Conservation (phyloP, 2,888 invertebrate species). For the Lacanobia oleracea region DNA sequence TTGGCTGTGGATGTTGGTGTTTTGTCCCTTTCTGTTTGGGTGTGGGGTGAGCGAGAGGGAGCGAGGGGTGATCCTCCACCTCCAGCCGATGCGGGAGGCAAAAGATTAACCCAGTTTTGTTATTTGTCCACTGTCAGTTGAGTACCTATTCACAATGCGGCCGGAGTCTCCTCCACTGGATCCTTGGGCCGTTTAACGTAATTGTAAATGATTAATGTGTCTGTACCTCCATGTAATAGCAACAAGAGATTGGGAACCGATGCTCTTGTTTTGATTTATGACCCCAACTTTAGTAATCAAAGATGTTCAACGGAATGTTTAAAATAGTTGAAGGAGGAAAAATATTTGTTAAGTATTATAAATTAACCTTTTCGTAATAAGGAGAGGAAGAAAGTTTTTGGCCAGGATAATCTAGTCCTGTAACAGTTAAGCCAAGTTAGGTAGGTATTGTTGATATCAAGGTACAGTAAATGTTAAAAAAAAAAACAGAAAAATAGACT, state of each 20-base stretch:
- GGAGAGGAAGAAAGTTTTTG: not conserved
- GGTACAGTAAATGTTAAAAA: not conserved
- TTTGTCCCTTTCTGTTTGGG: conserved; percentile 83
- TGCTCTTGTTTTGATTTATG: conserved; percentile 85
- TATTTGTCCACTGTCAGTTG: conserved; percentile 91
- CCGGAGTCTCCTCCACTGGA: conserved; percentile 85
- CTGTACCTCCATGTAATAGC: conserved; percentile 84
- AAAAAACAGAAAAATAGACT: not conserved
- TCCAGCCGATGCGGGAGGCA: conserved; percentile 85
- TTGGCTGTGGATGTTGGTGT: conserved; percentile 68
- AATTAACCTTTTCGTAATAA: not conserved
- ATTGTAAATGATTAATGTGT: conserved; percentile 90
- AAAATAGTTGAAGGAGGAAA: conserved; percentile 58
- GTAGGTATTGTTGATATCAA: not conserved
- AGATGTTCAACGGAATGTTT: conserved; percentile 69
- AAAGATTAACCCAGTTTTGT: conserved; percentile 91
- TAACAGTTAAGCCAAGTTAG: not conserved
- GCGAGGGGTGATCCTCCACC: conserved; percentile 84
- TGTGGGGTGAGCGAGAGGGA: conserved; percentile 79
- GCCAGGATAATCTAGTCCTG: not conserved
- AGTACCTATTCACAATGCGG: conserved; percentile 90
- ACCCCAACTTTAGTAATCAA: conserved; percentile 73
- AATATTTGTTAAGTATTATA: conserved; percentile 22
- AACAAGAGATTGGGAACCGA: conserved; percentile 84
- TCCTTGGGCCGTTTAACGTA: conserved; percentile 88